phyloP scores from a whole-genome alignment of 2,113 vertebrate genomes.

The mouse (Mus musculus) region GRCm39 chr6:7201501-7202000 shows the following conservation, averaged over 20 bases:
- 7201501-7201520: background rate
- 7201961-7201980: background rate
- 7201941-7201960: background rate
- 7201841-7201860: background rate
- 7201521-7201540: background rate
- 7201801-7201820: background rate
- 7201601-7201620: background rate
- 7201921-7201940: background rate
- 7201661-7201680: background rate
- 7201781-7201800: background rate
- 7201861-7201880: background rate
- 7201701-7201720: background rate
- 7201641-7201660: rapidly evolving
- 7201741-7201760: background rate
- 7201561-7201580: background rate
- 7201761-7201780: background rate
- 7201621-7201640: background rate
- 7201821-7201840: background rate
- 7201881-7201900: background rate
- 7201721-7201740: background rate
- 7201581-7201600: background rate
- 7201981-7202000: constrained; percentile 44
- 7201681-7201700: background rate
- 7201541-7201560: background rate
- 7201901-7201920: constrained; percentile 7